phyloP scores from a whole-genome alignment of 2,888 invertebrate genomes.

The Spodoptera littoralis region DNA sequence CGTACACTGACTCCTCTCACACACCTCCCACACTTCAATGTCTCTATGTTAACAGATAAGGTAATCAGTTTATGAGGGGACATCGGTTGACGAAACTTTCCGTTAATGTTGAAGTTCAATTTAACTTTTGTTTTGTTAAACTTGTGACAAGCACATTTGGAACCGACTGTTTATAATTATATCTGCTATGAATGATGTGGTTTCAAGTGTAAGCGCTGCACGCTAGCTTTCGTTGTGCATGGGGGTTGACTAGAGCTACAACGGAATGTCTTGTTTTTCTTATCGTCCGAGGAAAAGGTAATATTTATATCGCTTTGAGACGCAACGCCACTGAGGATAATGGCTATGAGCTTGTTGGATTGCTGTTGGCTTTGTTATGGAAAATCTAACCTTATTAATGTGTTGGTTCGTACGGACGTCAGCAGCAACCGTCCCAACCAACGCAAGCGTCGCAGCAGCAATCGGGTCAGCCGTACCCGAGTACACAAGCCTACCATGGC shows the following conservation, averaged over 20 bases:
- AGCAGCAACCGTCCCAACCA: conserved; percentile 89
- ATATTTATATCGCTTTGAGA: conserved; percentile 83
- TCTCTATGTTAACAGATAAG: conserved; percentile 62
- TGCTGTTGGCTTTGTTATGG: conserved; percentile 87
- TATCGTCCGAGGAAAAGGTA: conserved; percentile 81
- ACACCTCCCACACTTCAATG: conserved; percentile 72
- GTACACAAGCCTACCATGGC: conserved; percentile 88
- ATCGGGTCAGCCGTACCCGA: conserved; percentile 87
- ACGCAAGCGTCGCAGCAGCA: conserved; percentile 87
- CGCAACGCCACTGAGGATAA: conserved; percentile 80
- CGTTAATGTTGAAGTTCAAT: conserved; percentile 57
- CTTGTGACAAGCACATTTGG: conserved; percentile 76
- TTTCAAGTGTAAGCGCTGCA: conserved; percentile 86
- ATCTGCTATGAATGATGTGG: conserved; percentile 82
- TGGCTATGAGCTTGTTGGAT: conserved; percentile 85
- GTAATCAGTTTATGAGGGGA: conserved; percentile 59
- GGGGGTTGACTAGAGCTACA: conserved; percentile 86
- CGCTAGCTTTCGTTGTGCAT: conserved; percentile 89
- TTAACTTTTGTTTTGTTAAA: conserved; percentile 65
- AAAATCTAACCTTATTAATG: conserved; percentile 90
- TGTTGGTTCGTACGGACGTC: conserved; percentile 89
- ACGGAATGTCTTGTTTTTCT: conserved; percentile 82
- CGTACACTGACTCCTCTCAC: conserved; percentile 75
- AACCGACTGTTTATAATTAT: conserved; percentile 70
- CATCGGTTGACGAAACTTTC: conserved; percentile 54